These are phyloP conservation scores for Meles meles DNA, from an alignment of 2,113 vertebrate species.

Conservation along the genomic window DNA sequence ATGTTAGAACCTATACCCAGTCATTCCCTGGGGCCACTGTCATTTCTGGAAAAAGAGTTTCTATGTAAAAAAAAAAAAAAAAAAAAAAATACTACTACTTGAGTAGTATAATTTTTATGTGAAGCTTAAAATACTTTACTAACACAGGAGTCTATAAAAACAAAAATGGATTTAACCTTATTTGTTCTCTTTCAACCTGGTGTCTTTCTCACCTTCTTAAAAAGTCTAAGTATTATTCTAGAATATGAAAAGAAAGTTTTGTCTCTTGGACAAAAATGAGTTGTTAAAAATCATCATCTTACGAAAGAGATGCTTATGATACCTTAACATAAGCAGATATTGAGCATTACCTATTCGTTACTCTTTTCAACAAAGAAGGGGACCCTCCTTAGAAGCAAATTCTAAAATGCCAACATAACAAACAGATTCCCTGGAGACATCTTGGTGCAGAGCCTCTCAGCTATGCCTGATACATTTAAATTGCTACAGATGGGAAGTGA, in stretches of 20 bases:
- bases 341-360: not conserved
- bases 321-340: not conserved
- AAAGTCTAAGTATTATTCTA: not conserved
- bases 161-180: not conserved
- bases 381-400: not conserved
- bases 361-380: not conserved
- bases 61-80: not conserved
- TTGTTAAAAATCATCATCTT: slow-evolving; percentile 12
- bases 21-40: not conserved
- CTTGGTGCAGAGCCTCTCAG: not conserved
- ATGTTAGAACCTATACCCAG: not conserved
- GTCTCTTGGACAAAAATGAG: not conserved
- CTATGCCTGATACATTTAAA: not conserved
- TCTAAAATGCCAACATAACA: not conserved
- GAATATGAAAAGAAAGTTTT: not conserved
- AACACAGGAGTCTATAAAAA: not conserved
- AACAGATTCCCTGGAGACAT: not conserved
- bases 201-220: not conserved
- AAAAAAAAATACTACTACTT: not conserved
- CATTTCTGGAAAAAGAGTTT: not conserved
- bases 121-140: not conserved
- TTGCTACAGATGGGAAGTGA: not conserved
- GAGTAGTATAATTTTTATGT: not conserved
- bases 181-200: not conserved
- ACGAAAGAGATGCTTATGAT: not conserved